Conservation (phyloP, 2,888 invertebrate species). For the Apotomis capreana region DNA sequence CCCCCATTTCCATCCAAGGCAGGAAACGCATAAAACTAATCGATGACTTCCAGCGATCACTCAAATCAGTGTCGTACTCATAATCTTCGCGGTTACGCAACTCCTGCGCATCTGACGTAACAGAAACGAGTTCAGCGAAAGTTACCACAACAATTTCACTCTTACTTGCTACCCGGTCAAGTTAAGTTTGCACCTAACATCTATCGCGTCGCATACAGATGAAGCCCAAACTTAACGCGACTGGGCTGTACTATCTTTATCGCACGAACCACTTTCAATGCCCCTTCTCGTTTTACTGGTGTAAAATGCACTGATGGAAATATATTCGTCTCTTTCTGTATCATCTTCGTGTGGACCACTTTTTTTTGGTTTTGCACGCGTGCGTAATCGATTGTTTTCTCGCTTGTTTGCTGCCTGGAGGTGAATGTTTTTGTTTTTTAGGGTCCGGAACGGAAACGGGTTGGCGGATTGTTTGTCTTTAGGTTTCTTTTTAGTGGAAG, state of each 20-base stretch:
- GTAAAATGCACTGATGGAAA: slow-evolving; percentile 17
- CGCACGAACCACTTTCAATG: slow-evolving; percentile 49
- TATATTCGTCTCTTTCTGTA: slow-evolving; percentile 60
- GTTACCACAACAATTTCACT: slow-evolving; percentile 79
- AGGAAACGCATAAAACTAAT: slow-evolving; percentile 69
- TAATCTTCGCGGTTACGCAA: slow-evolving; percentile 76
- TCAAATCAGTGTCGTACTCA: slow-evolving; percentile 79
- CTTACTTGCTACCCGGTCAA: slow-evolving; percentile 50
- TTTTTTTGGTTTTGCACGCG: slow-evolving; percentile 73
- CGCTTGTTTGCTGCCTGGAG: slow-evolving; percentile 55
- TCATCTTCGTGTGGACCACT: slow-evolving; percentile 71
- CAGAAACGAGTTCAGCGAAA: slow-evolving; percentile 80
- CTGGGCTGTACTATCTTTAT: slow-evolving; percentile 53
- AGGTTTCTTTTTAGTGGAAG: slow-evolving; percentile 4
- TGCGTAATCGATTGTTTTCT: slow-evolving; percentile 74
- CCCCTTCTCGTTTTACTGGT: slow-evolving; percentile 52
- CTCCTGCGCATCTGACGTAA: slow-evolving; percentile 73
- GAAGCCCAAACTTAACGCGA: no score
- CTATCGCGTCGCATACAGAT: no score
- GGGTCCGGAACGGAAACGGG: slow-evolving; percentile 36
- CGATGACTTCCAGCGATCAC: slow-evolving; percentile 73
- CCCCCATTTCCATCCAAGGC: slow-evolving; percentile 48
- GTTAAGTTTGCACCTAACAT: no score
- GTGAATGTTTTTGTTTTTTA: slow-evolving; percentile 52
- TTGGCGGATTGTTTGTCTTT: slow-evolving; percentile 30